Percentiles rank a stretch among this genome's conserved stretches.
Conservation (phyloP, 2,888 invertebrate genomes). For the Phymatocera aterrima region DNA sequence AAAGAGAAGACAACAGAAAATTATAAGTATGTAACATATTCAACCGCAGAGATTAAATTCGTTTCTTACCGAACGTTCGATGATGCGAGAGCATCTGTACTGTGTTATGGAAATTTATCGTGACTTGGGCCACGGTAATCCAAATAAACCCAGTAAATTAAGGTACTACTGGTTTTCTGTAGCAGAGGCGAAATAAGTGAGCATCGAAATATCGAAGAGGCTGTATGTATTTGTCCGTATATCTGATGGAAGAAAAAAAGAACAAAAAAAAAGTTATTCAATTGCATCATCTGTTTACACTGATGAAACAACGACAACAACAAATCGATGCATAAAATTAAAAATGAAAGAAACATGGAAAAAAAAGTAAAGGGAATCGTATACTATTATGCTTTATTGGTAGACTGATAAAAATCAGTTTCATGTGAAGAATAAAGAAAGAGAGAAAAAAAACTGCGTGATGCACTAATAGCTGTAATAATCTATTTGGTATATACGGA, state of each 20-base stretch:
- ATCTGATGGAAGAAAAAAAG: background rate
- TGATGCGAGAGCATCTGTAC: too few species aligned
- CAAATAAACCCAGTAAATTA: background rate
- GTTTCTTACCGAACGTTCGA: too few species aligned
- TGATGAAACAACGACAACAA: too few species aligned
- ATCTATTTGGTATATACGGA: background rate
- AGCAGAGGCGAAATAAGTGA: conserved; percentile 26
- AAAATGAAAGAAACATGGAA: too few species aligned
- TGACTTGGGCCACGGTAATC: background rate
- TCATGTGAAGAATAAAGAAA: too few species aligned
- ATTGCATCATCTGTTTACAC: background rate
- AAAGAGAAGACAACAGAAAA: background rate
- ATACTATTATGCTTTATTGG: background rate
- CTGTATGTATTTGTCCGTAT: conserved; percentile 18
- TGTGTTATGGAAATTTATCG: too few species aligned
- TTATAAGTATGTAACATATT: background rate
- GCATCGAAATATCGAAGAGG: conserved; percentile 32
- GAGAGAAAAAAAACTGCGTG: too few species aligned
- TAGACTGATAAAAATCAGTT: conserved; percentile 20
- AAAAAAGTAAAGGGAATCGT: too few species aligned
- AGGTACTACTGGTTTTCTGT: conserved; percentile 13
- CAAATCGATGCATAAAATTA: background rate
- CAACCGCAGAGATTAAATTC: background rate
- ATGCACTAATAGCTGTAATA: background rate
- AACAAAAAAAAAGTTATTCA: too few species aligned